A percentile compares a stretch with the other conserved stretches of the same genome.
phyloP scores from a whole-genome alignment of 2,888 invertebrate species.

The Axea sp. region DNA sequence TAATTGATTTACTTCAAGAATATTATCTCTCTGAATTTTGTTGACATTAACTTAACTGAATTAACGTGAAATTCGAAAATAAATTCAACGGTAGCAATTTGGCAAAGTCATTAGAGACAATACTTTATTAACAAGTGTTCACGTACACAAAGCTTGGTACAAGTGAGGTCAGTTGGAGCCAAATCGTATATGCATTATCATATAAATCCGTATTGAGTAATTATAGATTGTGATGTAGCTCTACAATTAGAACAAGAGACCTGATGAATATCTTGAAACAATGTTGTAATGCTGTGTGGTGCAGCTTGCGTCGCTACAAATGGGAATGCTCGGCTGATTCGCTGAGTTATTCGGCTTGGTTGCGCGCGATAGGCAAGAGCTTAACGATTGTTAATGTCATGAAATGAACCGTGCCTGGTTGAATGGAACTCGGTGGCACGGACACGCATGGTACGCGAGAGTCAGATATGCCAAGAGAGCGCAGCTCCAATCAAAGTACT shows the following conservation, averaged over 20 bases:
- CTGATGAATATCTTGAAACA: conserved; percentile 45
- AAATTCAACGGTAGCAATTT: no score
- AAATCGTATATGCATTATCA: conserved; percentile 8
- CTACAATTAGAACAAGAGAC: conserved; percentile 26
- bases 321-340: conserved; percentile 39
- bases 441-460: conserved; percentile 58
- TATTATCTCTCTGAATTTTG: no score
- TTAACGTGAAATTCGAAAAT: no score
- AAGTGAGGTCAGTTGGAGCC: background rate
- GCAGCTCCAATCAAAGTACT: conserved; percentile 51
- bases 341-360: conserved; percentile 58
- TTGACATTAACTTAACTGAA: no score
- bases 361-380: conserved; percentile 54
- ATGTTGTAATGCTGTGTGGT: conserved; percentile 17
- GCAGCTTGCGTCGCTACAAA: conserved; percentile 6
- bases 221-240: conserved; percentile 27
- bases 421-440: conserved; percentile 59
- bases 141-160: background rate
- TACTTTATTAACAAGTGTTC: background rate
- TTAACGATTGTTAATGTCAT: conserved; percentile 63
- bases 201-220: conserved; percentile 29
- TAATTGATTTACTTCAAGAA: no score
- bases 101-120: no score
- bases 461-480: conserved; percentile 43
- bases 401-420: conserved; percentile 55